Evolutionary conservation across 2,888 invertebrate genomes (phyloP).

Genomic region (Lottia gigantea): DNA sequence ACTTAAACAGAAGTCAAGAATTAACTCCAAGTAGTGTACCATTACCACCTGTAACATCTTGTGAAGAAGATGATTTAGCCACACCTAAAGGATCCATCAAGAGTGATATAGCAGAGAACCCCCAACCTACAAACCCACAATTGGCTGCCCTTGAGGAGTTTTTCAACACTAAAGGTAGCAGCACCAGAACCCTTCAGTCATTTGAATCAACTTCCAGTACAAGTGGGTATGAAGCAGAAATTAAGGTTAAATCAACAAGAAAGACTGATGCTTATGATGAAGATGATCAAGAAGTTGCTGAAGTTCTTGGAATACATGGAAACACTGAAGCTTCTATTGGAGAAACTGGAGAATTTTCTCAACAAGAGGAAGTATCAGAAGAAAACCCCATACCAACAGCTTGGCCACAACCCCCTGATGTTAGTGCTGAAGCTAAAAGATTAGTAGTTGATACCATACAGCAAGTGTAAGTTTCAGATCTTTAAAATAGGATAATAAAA

Average conservation of each 20-base stretch:
- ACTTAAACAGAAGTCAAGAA: conserved; percentile 26
- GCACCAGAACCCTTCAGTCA: conserved; percentile 11
- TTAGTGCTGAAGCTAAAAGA: conserved; percentile 38
- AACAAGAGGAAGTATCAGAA: conserved; percentile 39
- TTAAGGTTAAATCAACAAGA: conserved; percentile 26
- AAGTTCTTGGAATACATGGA: conserved; percentile 37
- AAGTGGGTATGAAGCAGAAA: conserved; percentile 40
- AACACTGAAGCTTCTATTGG: conserved; percentile 28
- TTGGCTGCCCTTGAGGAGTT: conserved; percentile 19
- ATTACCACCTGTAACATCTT: conserved; percentile 47
- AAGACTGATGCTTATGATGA: conserved; percentile 43
- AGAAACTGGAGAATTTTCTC: conserved; percentile 31
- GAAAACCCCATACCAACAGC: conserved; percentile 34
- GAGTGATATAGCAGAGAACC: conserved; percentile 27
- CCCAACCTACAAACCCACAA: conserved; percentile 3
- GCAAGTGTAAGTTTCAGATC: not conserved
- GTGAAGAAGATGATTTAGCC: conserved; percentile 51
- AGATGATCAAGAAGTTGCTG: conserved; percentile 56
- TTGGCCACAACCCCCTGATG: conserved; percentile 62
- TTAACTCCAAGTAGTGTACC: conserved; percentile 56
- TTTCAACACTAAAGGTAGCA: conserved; percentile 14
- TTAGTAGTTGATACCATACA: conserved; percentile 34
- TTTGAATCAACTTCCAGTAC: conserved; percentile 40
- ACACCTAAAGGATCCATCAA: conserved; percentile 36
- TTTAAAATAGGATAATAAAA: too few species aligned